phyloP scores from a whole-genome alignment of 2,888 invertebrate genomes.

The Patella ulyssiponensis region DNA sequence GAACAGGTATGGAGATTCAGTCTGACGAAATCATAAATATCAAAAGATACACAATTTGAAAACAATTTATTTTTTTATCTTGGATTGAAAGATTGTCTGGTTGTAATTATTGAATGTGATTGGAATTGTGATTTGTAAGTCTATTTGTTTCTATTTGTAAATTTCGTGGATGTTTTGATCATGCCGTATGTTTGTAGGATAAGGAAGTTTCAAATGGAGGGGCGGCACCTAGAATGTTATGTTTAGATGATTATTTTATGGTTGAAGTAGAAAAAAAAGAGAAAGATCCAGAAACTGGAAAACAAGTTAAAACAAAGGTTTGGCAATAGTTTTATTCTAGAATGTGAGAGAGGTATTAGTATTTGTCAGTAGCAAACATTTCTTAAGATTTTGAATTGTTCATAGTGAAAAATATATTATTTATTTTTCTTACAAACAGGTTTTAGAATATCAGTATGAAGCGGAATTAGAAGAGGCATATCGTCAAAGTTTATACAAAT shows the following conservation, averaged over 20 bases:
- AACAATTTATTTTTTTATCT: too few relatives aligned
- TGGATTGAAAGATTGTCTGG: neutral
- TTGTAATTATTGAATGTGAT: too few relatives aligned
- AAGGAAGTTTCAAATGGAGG: slow-evolving; percentile 87
- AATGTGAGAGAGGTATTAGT: neutral
- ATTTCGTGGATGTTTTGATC: neutral
- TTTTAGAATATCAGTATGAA: slow-evolving; percentile 91
- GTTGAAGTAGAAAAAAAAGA: slow-evolving; percentile 76
- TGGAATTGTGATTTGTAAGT: neutral
- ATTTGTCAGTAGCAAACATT: neutral
- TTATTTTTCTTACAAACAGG: slow-evolving; percentile 72
- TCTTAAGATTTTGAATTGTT: neutral
- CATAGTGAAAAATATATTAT: neutral
- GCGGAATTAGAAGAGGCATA: slow-evolving; percentile 87
- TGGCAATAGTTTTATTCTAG: too few relatives aligned
- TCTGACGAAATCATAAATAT: too few relatives aligned
- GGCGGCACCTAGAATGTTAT: slow-evolving; percentile 90
- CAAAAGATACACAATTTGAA: too few relatives aligned
- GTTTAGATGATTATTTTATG: slow-evolving; percentile 96
- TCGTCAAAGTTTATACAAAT: slow-evolving; percentile 85
- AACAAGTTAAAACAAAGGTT: slow-evolving; percentile 79
- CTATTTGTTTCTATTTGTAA: neutral
- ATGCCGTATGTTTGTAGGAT: slow-evolving; percentile 73
- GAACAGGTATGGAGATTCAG: too few relatives aligned
- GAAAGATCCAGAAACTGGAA: slow-evolving; percentile 81